Base-by-base conservation (phyloP, 37 sponge, comb jelly and placozoan genomes). In the Amphimedon queenslandica region DNA sequence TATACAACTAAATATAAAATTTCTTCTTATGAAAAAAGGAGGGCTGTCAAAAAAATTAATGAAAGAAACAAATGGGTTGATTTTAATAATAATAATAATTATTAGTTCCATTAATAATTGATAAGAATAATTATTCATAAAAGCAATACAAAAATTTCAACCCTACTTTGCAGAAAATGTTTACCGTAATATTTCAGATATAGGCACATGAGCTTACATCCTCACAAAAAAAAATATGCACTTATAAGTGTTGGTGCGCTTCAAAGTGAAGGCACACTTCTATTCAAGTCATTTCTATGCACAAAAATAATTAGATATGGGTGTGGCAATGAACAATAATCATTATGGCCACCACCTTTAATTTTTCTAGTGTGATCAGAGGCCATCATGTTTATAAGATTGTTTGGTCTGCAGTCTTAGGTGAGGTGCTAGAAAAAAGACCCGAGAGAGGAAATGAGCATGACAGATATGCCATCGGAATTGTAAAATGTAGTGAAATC, bases 381-480 rank as follows among this genome's bases (percentile, higher is more conserved):
- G 53, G 53, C 8, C 53, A 47, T 47, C 53, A 47, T 47, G 53
- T 47, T 18, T 47, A 47, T 13, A 47, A 60, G 21, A 6, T 60
- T 25, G 61, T n/a, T n/a, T 60, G 21, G 61, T 25, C 61, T 60
- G 5, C 21, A 25, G 5, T n/a, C 21, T 13, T 60, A 60, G 61
- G 61, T 25, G 61, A 60, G 13, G 21, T 60, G 61, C 27, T 60
- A 60, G 53, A 47, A 47, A 8, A 18, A 13, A 47, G 8, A 47
- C 53, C 61, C 5, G 78, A 77, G 34, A 67, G 66, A 4, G 70
- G 69, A 1, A 80, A 80, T 72, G 57, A 27, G 2, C 51, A 80
- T n/a, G 73, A 80, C 35, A 32, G 64, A 8, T 73, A 53, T 61
- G 81, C 81, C 40, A 66, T 72, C 29, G 64, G 66, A 16, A 63